Evolutionary conservation across 2,113 vertebrate genomes (phyloP).

Genomic region (Amblyopsis rosae): DNA sequence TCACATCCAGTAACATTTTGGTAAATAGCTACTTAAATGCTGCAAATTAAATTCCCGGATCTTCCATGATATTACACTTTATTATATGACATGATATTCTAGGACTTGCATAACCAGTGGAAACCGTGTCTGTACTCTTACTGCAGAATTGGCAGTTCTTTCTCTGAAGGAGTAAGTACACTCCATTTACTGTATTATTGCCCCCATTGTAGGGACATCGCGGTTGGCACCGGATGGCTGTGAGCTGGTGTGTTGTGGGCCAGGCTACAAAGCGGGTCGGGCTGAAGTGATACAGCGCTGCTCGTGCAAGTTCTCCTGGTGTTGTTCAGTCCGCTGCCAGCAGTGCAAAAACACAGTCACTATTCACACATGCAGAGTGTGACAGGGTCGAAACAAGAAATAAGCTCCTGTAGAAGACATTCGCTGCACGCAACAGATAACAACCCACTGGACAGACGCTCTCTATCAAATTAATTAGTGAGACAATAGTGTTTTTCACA

Average conservation of each 20-base stretch:
- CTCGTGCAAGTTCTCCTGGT: constrained; percentile 80
- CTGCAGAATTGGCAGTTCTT: background rate
- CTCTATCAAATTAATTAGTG: background rate
- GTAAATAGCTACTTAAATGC: no score
- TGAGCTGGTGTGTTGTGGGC: constrained; percentile 77
- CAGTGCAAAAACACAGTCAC: constrained; percentile 78
- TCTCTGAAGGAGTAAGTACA: background rate
- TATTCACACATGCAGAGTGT: constrained; percentile 74
- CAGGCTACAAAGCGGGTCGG: constrained; percentile 70
- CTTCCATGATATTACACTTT: no score
- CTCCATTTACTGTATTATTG: background rate
- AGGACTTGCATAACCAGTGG: no score
- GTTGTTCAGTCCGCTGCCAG: constrained; percentile 77
- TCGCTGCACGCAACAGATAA: background rate
- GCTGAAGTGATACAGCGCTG: constrained; percentile 76
- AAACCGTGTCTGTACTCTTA: no score
- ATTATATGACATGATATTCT: no score
- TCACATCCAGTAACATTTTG: no score
- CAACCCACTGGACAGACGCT: constrained; percentile 32
- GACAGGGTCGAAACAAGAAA: constrained; percentile 9
- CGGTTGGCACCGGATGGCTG: constrained; percentile 74
- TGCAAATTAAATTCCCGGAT: no score
- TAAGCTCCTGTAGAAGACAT: constrained; percentile 3
- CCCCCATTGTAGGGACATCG: constrained; percentile 58
- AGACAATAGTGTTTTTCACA: background rate